phyloP scores from a whole-genome alignment of 2,888 invertebrate genomes.

The Drosophila birchii region DNA sequence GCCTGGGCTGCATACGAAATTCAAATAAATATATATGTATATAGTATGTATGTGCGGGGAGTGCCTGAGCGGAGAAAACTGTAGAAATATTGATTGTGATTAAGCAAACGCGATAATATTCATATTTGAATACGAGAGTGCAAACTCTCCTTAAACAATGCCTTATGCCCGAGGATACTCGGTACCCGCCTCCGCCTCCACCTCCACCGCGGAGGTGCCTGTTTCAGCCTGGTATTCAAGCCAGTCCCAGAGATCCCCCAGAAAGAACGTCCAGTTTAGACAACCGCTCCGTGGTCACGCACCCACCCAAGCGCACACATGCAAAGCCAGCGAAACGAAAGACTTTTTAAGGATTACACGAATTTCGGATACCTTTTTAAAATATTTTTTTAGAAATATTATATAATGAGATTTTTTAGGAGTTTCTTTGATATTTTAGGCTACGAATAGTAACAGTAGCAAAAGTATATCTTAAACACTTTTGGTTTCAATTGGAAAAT shows the following conservation, averaged over 20 bases:
- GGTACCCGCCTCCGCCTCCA: not conserved
- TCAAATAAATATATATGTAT: conserved; percentile 35
- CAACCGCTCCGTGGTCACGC: conserved; percentile 55
- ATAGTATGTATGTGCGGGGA: conserved; percentile 14
- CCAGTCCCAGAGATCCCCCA: conserved; percentile 11
- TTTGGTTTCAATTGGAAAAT: too few relatives aligned
- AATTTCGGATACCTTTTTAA: conserved; percentile 14
- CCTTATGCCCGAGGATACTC: conserved; percentile 65
- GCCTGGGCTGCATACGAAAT: conserved; percentile 69
- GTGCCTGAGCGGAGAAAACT: conserved; percentile 35
- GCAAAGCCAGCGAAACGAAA: conserved; percentile 20
- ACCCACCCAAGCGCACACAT: conserved; percentile 67
- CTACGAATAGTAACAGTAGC: too few relatives aligned
- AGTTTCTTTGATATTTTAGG: not conserved
- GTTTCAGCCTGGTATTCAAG: not conserved
- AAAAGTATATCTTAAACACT: too few relatives aligned
- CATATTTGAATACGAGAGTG: conserved; percentile 74
- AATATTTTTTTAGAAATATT: not conserved
- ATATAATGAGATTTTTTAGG: not conserved
- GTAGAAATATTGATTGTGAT: conserved; percentile 73
- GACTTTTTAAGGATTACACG: not conserved
- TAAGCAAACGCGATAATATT: conserved; percentile 78
- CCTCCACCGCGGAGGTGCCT: not conserved
- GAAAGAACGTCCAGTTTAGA: conserved; percentile 36
- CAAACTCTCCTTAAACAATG: conserved; percentile 81